These are phyloP conservation scores for Steromphala cineraria DNA, from an alignment of 2,888 invertebrate genomes.

Conservation along the genomic window DNA sequence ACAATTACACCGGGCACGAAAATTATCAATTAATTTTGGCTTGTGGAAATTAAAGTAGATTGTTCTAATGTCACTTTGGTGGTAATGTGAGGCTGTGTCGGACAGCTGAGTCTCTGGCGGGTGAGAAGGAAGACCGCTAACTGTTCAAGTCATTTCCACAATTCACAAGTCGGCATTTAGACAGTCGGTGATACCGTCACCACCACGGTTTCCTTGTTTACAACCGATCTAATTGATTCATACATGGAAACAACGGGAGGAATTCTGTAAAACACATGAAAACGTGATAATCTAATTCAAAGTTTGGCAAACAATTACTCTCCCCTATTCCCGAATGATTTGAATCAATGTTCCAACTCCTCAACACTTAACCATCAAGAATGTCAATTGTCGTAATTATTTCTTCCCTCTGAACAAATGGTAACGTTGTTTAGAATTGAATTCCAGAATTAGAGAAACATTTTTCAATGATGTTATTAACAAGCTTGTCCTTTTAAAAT, in stretches of 20 bases:
- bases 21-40: conserved; percentile 4
- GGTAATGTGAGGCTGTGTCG: not conserved
- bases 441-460: no score
- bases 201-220: not conserved
- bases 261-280: no score
- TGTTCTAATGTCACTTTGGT: conserved; percentile 1
- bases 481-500: no score
- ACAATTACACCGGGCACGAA: not conserved
- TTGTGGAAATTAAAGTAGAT: conserved; percentile 8
- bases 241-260: not conserved
- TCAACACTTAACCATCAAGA: no score
- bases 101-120: not conserved
- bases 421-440: no score
- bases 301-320: no score
- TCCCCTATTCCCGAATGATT: no score
- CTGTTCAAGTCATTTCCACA: not conserved
- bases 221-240: not conserved
- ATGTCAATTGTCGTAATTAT: no score
- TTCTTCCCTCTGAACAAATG: no score
- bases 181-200: not conserved
- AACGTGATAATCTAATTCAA: no score
- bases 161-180: not conserved
- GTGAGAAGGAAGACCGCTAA: not conserved
- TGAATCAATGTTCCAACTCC: no score
- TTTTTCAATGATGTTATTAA: no score